Conservation (phyloP, 1,140 invertebrate species). For the Megalopta genalis region DNA sequence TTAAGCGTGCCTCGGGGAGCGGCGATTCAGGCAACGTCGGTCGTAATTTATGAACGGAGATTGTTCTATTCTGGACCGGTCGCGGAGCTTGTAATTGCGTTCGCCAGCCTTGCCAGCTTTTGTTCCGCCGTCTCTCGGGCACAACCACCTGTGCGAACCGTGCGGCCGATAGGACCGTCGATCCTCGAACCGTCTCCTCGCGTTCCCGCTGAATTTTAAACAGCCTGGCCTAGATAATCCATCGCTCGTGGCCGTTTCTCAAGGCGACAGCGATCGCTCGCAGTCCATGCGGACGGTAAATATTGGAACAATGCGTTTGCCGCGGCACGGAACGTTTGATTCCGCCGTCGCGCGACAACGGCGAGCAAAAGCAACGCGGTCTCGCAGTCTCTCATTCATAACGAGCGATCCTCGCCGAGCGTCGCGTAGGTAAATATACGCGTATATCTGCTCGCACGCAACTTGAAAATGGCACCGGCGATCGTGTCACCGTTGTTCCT, state of each 20-base stretch:
- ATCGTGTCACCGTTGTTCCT: constrained; percentile 1
- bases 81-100: neutral
- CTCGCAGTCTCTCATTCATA: constrained; percentile 19
- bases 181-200: neutral
- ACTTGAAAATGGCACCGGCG: neutral
- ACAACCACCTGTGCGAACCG: neutral
- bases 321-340: constrained; percentile 42
- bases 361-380: neutral
- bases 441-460: constrained; percentile 23
- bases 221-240: too few species aligned
- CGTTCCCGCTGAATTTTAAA: too few species aligned
- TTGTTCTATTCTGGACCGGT: neutral
- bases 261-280: neutral
- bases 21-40: constrained; percentile 4
- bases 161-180: neutral
- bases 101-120: neutral
- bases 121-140: constrained; percentile 9
- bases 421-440: neutral
- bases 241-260: neutral
- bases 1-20: constrained; percentile 27
- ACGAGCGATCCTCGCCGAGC: constrained; percentile 12
- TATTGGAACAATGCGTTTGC: neutral
- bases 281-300: neutral
- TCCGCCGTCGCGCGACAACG: neutral
- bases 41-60: constrained; percentile 24